Conservation (phyloP, 2,888 invertebrate species). For the Stenurella melanura region DNA sequence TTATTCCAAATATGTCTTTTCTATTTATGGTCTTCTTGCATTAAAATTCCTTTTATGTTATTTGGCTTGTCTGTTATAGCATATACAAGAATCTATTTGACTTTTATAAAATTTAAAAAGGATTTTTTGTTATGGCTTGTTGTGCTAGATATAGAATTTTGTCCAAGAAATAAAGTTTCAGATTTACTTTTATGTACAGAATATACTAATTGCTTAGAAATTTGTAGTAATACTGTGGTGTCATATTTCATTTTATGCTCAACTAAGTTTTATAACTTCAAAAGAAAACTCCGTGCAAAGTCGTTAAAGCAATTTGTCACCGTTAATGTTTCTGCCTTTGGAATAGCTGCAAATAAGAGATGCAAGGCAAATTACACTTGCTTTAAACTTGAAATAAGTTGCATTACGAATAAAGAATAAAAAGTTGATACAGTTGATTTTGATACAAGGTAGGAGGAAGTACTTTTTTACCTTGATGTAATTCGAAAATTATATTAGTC, state of each 20-base stretch:
- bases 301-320: slow-evolving; percentile 30
- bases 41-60: too few species aligned
- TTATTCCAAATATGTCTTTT: too few species aligned
- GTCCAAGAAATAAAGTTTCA: not conserved
- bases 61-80: too few species aligned
- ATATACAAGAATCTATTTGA: too few species aligned
- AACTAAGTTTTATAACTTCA: slow-evolving; percentile 10
- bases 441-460: too few species aligned
- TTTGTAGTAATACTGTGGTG: not conserved
- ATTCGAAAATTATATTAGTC: too few species aligned
- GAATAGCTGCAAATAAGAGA: slow-evolving; percentile 10
- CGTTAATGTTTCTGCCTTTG: slow-evolving; percentile 19
- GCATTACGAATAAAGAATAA: not conserved
- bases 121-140: too few species aligned
- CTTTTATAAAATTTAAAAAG: too few species aligned
- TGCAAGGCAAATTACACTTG: slow-evolving; percentile 2
- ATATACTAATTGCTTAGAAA: not conserved
- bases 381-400: slow-evolving; percentile 2
- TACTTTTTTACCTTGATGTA: too few species aligned
- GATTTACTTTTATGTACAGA: not conserved
- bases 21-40: too few species aligned
- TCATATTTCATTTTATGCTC: slow-evolving; percentile 23
- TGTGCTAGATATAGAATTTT: too few species aligned
- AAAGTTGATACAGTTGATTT: too few species aligned
- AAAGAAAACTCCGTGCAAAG: slow-evolving; percentile 25